Conservation (phyloP, 2,797 vertebrate genomes). For the Acestrorhynchus altus region DNA sequence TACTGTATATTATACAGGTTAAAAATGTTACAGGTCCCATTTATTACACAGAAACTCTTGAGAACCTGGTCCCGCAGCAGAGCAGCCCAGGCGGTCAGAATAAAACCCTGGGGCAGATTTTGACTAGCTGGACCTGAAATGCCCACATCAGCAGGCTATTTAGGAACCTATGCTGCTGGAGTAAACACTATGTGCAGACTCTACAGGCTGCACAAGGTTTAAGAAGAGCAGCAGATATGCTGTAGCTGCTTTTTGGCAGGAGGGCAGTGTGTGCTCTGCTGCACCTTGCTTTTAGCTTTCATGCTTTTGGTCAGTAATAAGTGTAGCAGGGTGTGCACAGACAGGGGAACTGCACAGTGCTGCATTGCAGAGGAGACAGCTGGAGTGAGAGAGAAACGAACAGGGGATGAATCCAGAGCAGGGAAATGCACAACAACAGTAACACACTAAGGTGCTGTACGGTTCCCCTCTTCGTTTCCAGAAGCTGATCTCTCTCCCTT, state of each 20-base stretch:
- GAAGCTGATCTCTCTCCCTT: background rate
- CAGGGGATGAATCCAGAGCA: background rate
- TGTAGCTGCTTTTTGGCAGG: too few species aligned
- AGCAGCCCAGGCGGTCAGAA: too few species aligned
- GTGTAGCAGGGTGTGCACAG: background rate
- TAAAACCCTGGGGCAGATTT: background rate
- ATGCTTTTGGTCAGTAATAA: background rate
- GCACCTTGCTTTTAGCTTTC: conserved; percentile 1
- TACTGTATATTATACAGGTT: too few species aligned
- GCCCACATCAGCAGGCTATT: too few species aligned
- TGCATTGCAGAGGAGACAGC: conserved; percentile 54
- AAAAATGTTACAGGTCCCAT: too few species aligned
- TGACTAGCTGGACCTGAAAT: too few species aligned
- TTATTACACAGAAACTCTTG: too few species aligned
- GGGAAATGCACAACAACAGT: background rate
- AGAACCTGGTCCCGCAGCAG: too few species aligned
- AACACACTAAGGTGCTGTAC: background rate
- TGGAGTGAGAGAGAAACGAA: background rate
- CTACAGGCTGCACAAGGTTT: background rate
- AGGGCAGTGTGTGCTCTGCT: background rate
- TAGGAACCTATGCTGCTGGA: background rate
- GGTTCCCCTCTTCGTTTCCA: too few species aligned
- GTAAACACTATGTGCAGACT: background rate
- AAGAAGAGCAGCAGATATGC: background rate
- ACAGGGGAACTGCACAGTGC: conserved; percentile 27